Evolutionary conservation across 2,797 vertebrate species (phyloP).

Genomic region (Sebastes flavidus): DNA sequence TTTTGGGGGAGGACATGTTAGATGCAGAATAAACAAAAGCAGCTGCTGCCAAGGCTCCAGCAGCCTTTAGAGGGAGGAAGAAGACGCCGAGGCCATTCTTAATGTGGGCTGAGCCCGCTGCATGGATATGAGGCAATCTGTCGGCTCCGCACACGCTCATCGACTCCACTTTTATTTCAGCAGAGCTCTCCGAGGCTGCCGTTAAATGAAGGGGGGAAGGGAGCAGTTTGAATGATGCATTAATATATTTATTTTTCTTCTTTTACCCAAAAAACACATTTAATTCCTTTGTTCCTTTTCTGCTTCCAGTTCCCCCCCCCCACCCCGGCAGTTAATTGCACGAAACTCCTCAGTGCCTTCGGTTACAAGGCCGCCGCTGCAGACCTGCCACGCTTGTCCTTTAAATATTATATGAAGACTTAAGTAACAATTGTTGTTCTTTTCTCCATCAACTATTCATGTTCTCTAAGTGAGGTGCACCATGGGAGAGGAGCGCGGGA

Average conservation of each 20-base stretch:
- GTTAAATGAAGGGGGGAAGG: constrained; percentile 54
- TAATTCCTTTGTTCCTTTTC: constrained; percentile 15
- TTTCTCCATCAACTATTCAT: constrained; percentile 83
- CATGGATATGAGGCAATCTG: constrained; percentile 65
- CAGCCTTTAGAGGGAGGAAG: constrained; percentile 49
- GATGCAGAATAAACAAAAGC: constrained; percentile 75
- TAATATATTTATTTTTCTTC: constrained; percentile 53
- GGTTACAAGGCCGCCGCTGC: constrained; percentile 46
- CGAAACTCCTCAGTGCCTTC: constrained; percentile 56
- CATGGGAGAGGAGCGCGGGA: constrained; percentile 55
- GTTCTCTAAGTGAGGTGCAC: constrained; percentile 70
- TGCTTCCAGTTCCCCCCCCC: constrained; percentile 24
- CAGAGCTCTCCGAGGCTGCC: constrained; percentile 61
- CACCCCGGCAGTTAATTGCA: constrained; percentile 52
- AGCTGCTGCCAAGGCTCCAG: constrained; percentile 64
- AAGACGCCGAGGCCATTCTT: constrained; percentile 50
- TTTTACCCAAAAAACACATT: constrained; percentile 25
- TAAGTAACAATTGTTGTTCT: constrained; percentile 87
- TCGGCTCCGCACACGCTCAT: constrained; percentile 28
- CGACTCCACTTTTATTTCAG: constrained; percentile 54
- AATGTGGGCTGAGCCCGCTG: constrained; percentile 48
- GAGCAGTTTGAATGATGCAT: constrained; percentile 45
- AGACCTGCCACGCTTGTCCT: constrained; percentile 46
- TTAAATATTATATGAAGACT: constrained; percentile 83
- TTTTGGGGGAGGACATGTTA: constrained; percentile 68